Percentiles rank a stretch among this genome's conserved stretches.
Conservation (phyloP, 2,888 invertebrate species). For the Folsomia candida region DNA sequence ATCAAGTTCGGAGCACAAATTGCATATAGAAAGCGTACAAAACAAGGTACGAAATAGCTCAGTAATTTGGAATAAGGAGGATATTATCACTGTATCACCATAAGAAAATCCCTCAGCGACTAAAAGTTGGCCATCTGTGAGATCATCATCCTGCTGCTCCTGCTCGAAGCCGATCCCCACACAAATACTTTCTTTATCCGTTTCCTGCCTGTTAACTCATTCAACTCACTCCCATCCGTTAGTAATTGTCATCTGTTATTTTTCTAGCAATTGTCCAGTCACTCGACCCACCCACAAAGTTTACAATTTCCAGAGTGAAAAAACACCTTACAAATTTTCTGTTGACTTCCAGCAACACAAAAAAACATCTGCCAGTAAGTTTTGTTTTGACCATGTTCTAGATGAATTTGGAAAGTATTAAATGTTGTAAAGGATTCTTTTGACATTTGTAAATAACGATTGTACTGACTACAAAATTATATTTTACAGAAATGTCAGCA, state of each 20-base stretch:
- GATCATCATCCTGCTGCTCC: neutral
- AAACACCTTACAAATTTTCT: too few relatives aligned
- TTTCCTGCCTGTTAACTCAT: neutral
- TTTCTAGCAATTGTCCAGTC: too few relatives aligned
- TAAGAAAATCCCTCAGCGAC: neutral
- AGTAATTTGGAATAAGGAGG: too few relatives aligned
- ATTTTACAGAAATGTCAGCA: slow-evolving; percentile 77
- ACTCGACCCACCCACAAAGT: neutral
- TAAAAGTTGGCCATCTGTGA: neutral
- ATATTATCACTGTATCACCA: too few relatives aligned
- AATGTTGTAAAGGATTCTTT: too few relatives aligned
- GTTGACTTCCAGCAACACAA: neutral
- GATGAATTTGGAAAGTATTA: neutral
- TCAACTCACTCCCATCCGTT: too few relatives aligned
- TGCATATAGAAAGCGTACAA: too few relatives aligned
- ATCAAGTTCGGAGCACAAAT: too few relatives aligned
- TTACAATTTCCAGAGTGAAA: neutral
- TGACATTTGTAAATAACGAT: too few relatives aligned
- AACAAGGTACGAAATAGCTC: too few relatives aligned
- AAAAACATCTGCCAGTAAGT: neutral
- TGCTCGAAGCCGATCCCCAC: neutral
- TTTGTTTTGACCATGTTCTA: too few relatives aligned
- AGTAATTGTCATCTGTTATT: neutral
- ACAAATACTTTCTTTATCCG: neutral
- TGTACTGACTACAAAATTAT: too few relatives aligned